Percentiles rank a stretch among this genome's conserved stretches.
Conservation (phyloP, 2,797 vertebrate genomes). For the Scleropages formosus region DNA sequence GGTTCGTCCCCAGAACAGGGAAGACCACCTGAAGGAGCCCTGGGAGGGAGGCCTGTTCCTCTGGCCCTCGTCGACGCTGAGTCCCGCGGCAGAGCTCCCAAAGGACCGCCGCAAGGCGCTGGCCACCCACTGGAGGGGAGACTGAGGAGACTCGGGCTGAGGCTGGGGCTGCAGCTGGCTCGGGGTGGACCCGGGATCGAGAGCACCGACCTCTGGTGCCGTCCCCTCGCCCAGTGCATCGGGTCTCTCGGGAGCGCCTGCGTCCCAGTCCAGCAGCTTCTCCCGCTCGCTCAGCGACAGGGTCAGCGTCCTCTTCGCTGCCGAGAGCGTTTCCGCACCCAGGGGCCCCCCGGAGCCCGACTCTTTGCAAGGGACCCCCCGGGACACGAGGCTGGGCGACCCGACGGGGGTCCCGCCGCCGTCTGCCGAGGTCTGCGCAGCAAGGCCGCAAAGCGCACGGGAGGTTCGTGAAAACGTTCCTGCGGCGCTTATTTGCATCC, state of each 20-base stretch:
- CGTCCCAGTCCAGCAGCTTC: conserved; percentile 39
- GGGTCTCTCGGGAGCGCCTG: conserved; percentile 9
- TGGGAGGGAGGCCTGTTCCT: not conserved
- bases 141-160: conserved; percentile 7
- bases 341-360: not conserved
- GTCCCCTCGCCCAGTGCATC: not conserved
- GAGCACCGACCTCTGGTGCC: not conserved
- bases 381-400: not conserved
- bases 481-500: too few relatives aligned
- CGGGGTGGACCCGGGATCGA: not conserved
- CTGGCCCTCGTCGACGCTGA: not conserved
- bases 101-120: conserved; percentile 11
- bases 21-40: not conserved
- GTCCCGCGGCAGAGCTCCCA: not conserved
- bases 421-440: not conserved
- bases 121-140: conserved; percentile 11
- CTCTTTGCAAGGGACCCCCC: conserved; percentile 8
- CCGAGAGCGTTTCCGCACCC: not conserved
- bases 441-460: too few relatives aligned
- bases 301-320: conserved; percentile 26
- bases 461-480: too few relatives aligned
- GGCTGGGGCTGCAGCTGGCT: not conserved
- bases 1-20: conserved; percentile 24
- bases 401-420: not conserved
- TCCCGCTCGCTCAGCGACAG: conserved; percentile 49